phyloP scores from a whole-genome alignment of 2,888 invertebrate species.

The Brachyopa scutellaris region DNA sequence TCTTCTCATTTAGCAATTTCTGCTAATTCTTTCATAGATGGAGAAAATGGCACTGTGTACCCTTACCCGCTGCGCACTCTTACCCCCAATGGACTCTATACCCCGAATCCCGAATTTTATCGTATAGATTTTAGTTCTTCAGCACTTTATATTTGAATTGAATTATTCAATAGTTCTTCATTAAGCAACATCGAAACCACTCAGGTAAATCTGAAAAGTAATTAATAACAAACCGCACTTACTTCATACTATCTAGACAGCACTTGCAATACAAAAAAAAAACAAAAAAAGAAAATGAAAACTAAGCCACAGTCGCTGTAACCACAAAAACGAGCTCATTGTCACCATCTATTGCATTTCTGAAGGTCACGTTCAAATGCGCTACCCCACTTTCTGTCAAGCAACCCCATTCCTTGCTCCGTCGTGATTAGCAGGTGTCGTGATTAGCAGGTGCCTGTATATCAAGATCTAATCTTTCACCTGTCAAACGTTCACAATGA shows the following conservation, averaged over 20 bases:
- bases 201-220: conserved; percentile 19
- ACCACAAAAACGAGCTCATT: conserved; percentile 45
- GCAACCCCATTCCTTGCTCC: too few species aligned
- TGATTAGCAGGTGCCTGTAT: conserved; percentile 23
- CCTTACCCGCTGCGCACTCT: too few species aligned
- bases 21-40: too few species aligned
- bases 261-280: too few species aligned
- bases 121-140: too few species aligned
- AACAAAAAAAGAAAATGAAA: not conserved
- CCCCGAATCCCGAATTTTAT: too few species aligned
- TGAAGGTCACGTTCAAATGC: conserved; percentile 62
- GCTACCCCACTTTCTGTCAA: not conserved
- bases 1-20: too few species aligned
- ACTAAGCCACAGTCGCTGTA: not conserved
- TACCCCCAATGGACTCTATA: too few species aligned
- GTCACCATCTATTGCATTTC: conserved; percentile 29
- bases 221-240: conserved; percentile 26
- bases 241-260: conserved; percentile 1
- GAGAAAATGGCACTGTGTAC: too few species aligned
- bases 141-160: too few species aligned
- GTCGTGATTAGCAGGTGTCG: conserved; percentile 52
- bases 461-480: conserved; percentile 8
- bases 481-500: conserved; percentile 3
- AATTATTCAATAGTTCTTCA: too few species aligned
- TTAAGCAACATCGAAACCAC: conserved; percentile 17